These are phyloP conservation scores for Hirudo medicinalis DNA, from an alignment of 1,140 invertebrate genomes.

Conservation along the genomic window DNA sequence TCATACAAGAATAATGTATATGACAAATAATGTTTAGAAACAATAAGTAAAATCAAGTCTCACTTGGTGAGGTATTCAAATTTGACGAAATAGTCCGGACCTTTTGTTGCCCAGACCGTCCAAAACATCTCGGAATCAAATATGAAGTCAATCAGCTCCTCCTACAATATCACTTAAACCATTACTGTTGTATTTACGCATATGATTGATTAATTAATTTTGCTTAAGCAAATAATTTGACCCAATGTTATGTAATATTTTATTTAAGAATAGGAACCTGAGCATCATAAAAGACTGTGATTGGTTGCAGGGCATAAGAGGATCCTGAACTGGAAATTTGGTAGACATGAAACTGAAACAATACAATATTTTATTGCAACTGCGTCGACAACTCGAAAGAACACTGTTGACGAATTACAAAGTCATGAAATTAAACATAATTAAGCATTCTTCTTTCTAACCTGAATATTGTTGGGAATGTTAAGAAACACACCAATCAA, in stretches of 20 bases:
- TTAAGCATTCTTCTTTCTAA: not conserved
- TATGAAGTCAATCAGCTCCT: too few relatives aligned
- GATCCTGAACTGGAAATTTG: constrained; percentile 2
- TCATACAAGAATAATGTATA: too few relatives aligned
- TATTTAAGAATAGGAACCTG: not conserved
- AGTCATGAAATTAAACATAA: not conserved
- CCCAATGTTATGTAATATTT: not conserved
- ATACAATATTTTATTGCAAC: not conserved
- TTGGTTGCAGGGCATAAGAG: not conserved
- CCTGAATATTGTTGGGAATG: not conserved
- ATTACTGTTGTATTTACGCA: not conserved
- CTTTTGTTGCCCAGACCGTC: too few relatives aligned
- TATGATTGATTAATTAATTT: not conserved
- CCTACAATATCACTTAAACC: not conserved
- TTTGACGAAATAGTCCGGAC: too few relatives aligned
- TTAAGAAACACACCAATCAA: not conserved
- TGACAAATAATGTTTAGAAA: too few relatives aligned
- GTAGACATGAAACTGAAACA: constrained; percentile 7
- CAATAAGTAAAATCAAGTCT: too few relatives aligned
- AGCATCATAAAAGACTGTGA: not conserved
- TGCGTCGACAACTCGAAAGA: not conserved
- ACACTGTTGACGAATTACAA: not conserved
- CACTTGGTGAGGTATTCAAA: too few relatives aligned
- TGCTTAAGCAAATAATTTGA: not conserved
- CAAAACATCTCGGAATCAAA: too few relatives aligned